phyloP scores from a whole-genome alignment of 2,113 vertebrate species.

The Aptenodytes patagonicus region DNA sequence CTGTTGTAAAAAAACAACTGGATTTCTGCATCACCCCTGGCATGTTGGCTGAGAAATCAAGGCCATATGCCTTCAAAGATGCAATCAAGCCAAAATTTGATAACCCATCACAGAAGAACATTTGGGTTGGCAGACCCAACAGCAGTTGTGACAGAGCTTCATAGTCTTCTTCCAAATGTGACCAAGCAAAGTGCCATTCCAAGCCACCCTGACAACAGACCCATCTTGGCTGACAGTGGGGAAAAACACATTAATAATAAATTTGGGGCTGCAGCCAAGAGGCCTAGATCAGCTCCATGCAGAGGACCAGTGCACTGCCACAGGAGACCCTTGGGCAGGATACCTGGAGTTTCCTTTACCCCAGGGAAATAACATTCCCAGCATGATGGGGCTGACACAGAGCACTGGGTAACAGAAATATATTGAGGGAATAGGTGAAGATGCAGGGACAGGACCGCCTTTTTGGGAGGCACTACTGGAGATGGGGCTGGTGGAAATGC shows the following conservation, averaged over 20 bases:
- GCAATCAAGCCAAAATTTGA: not conserved
- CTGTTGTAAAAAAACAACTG: not conserved
- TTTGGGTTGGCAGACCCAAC: not conserved
- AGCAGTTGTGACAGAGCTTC: not conserved
- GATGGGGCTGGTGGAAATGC: not conserved
- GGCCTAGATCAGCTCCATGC: not conserved
- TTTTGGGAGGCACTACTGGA: not conserved
- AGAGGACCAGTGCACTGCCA: not conserved
- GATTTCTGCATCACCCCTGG: not conserved
- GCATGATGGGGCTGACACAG: not conserved
- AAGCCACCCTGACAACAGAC: not conserved
- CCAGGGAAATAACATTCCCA: not conserved
- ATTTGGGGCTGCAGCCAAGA: not conserved
- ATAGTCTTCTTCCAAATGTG: not conserved
- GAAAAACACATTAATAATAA: not conserved
- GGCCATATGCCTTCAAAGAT: not conserved
- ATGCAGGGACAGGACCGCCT: not conserved
- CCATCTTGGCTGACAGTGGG: not conserved
- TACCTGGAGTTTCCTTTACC: not conserved
- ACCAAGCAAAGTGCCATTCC: not conserved
- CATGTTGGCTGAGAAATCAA: not conserved
- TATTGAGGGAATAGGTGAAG: not conserved
- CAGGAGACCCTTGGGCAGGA: not conserved
- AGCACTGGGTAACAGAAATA: not conserved
- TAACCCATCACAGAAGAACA: not conserved